Conservation (phyloP, 2,888 invertebrate species). For the Ethmia dodecea region DNA sequence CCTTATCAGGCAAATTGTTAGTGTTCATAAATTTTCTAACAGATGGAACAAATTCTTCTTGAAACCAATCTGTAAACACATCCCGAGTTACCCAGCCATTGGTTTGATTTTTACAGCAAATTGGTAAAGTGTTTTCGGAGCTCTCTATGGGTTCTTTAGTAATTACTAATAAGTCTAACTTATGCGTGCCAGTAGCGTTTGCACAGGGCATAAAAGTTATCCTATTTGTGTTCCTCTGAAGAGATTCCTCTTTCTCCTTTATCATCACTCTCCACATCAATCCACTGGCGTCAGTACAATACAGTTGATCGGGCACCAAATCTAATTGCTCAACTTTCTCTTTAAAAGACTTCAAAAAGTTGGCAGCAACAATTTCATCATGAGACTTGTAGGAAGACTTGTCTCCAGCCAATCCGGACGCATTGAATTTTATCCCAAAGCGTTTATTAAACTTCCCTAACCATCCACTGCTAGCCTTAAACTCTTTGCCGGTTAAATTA, state of each 20-base stretch:
- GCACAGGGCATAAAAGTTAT: slow-evolving; percentile 31
- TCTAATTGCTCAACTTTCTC: slow-evolving; percentile 24
- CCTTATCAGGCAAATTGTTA: slow-evolving; percentile 26
- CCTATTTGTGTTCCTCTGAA: slow-evolving; percentile 23
- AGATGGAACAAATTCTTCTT: slow-evolving; percentile 24
- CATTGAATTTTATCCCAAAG: slow-evolving; percentile 22
- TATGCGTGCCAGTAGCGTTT: slow-evolving; percentile 29
- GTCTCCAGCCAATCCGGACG: slow-evolving; percentile 20
- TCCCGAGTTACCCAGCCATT: slow-evolving; percentile 26
- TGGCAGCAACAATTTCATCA: neutral
- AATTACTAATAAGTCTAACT: slow-evolving; percentile 24
- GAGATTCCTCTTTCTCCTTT: slow-evolving; percentile 24
- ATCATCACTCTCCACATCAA: slow-evolving; percentile 22
- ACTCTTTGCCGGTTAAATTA: slow-evolving; percentile 28
- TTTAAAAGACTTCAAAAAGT: slow-evolving; percentile 26
- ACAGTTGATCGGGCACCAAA: slow-evolving; percentile 25
- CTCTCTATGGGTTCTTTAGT: slow-evolving; percentile 21
- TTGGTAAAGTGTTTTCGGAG: slow-evolving; percentile 22
- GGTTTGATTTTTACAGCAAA: slow-evolving; percentile 23
- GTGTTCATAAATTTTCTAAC: slow-evolving; percentile 26
- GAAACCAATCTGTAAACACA: slow-evolving; percentile 28
- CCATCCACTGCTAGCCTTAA: slow-evolving; percentile 33
- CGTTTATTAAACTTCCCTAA: slow-evolving; percentile 34
- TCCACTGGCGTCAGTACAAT: slow-evolving; percentile 26
- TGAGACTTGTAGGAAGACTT: slow-evolving; percentile 23